A percentile compares a stretch with the other conserved stretches of the same genome.
phyloP scores from a whole-genome alignment of 1,140 invertebrate species.

The Aporrectodea caliginosa region DNA sequence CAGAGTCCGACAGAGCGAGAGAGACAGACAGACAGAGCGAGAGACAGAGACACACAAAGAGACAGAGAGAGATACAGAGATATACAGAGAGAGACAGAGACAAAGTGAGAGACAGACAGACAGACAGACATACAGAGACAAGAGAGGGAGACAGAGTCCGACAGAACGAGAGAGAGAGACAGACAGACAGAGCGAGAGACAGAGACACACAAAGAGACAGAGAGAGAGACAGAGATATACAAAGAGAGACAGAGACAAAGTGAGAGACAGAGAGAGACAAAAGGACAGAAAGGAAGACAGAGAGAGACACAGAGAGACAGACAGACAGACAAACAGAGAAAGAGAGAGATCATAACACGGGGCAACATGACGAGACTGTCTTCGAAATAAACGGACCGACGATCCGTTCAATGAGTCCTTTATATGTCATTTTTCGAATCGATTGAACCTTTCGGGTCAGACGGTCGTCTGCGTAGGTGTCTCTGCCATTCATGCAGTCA shows the following conservation, averaged over 20 bases:
- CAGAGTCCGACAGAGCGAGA: conserved; percentile 4
- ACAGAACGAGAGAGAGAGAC: conserved; percentile 4
- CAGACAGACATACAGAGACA: not conserved
- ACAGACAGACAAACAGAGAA: conserved; percentile 11
- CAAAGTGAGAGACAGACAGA: conserved; percentile 13
- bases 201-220: conserved; percentile 6
- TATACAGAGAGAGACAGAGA: conserved; percentile 5
- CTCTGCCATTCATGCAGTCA: too few relatives aligned
- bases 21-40: conserved; percentile 11
- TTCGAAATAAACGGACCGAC: too few relatives aligned
- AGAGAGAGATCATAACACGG: too few relatives aligned
- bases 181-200: conserved; percentile 6
- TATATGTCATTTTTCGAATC: too few relatives aligned
- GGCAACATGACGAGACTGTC: too few relatives aligned
- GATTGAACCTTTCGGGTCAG: too few relatives aligned
- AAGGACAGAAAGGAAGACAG: conserved; percentile 6
- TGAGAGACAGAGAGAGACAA: not conserved
- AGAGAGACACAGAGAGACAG: conserved; percentile 10
- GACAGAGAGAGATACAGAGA: not conserved
- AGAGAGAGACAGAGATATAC: not conserved
- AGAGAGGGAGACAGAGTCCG: conserved; percentile 5
- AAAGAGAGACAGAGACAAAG: conserved; percentile 6
- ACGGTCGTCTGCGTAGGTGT: too few relatives aligned
- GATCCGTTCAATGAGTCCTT: too few relatives aligned
- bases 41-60: conserved; percentile 8